Evolutionary conservation across 2,797 vertebrate species (phyloP).

Genomic region (Clamator glandarius): DNA sequence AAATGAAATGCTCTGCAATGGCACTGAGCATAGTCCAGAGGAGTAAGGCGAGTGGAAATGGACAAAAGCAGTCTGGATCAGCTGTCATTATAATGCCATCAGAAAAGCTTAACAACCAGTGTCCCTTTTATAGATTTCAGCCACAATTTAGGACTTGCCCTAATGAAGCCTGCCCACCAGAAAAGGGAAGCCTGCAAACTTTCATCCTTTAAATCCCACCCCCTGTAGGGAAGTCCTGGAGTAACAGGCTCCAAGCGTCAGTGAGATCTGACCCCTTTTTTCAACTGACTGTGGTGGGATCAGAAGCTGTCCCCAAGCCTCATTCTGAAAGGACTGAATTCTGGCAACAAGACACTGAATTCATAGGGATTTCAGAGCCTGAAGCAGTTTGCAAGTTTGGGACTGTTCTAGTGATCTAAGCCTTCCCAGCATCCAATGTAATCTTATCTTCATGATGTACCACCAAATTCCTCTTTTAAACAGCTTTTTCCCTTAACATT

Average conservation of each 20-base stretch:
- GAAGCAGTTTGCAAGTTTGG: not conserved
- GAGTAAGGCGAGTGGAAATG: not conserved
- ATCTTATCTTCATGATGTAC: not conserved
- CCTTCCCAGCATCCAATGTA: not conserved
- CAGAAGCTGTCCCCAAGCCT: not conserved
- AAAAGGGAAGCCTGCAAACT: not conserved
- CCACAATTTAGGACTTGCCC: not conserved
- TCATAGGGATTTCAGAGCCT: not conserved
- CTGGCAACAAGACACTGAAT: not conserved
- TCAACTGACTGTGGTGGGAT: accelerated
- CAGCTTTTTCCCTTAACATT: not conserved
- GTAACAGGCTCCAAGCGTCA: not conserved
- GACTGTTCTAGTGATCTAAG: not conserved
- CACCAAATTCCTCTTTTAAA: not conserved
- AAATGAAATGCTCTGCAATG: not conserved
- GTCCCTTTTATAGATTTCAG: not conserved
- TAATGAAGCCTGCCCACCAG: not conserved
- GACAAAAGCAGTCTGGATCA: not conserved
- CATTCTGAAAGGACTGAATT: not conserved
- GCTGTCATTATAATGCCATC: not conserved
- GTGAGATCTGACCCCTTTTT: not conserved
- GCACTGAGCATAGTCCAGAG: not conserved
- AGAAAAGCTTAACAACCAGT: not conserved
- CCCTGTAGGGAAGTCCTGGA: not conserved
- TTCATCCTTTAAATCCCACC: not conserved